Evolutionary conservation across 2,113 vertebrate species (phyloP).

Genomic region (Micromys minutus): DNA sequence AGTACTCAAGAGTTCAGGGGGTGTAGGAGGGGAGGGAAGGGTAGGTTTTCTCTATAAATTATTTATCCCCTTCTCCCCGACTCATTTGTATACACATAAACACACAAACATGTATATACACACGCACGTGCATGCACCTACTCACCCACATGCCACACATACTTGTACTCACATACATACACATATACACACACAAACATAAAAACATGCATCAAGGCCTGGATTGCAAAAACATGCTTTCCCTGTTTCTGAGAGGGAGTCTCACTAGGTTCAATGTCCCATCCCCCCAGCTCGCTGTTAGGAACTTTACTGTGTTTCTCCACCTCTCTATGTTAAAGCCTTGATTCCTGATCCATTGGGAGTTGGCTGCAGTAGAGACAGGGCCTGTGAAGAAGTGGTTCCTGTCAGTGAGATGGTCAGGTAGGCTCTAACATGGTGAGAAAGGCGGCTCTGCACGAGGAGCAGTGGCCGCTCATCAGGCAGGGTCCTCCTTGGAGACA

Average conservation of each 20-base stretch:
- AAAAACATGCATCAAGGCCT: background rate
- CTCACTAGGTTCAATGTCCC: fast-evolving
- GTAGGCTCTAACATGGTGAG: too few species aligned
- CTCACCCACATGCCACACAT: background rate
- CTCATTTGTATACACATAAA: background rate
- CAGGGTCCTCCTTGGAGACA: background rate
- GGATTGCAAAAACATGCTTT: background rate
- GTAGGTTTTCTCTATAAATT: background rate
- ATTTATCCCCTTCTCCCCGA: background rate
- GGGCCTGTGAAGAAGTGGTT: background rate
- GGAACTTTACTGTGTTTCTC: background rate
- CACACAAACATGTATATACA: background rate
- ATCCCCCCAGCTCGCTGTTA: background rate
- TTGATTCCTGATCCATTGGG: background rate
- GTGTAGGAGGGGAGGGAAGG: background rate
- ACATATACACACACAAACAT: background rate
- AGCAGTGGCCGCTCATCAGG: background rate
- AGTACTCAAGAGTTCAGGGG: background rate
- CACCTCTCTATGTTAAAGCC: background rate
- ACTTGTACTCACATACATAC: background rate
- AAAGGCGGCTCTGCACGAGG: background rate
- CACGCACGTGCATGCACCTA: background rate
- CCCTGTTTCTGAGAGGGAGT: fast-evolving
- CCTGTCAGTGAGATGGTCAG: background rate
- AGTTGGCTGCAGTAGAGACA: too few species aligned